Percentiles rank a stretch among this genome's conserved stretches.
Conservation (phyloP, 2,113 vertebrate genomes). For the Indicator maculatus region DNA sequence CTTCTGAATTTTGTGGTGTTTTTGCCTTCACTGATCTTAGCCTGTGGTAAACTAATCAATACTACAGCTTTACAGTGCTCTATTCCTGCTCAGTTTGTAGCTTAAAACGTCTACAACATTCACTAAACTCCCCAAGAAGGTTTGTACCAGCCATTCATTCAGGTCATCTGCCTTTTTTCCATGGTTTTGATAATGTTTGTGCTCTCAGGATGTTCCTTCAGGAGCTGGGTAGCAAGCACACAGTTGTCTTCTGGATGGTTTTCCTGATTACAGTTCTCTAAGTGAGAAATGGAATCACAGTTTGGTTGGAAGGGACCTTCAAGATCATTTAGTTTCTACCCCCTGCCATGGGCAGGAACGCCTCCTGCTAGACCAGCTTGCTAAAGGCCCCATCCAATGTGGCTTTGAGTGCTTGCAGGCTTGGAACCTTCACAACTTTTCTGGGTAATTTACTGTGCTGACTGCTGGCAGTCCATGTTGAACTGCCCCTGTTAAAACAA, state of each 20-base stretch:
- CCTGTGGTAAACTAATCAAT: neutral
- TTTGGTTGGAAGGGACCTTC: too few relatives aligned
- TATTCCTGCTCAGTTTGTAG: neutral
- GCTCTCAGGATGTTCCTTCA: neutral
- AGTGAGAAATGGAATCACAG: neutral
- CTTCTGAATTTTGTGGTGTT: neutral
- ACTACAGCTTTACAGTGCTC: neutral
- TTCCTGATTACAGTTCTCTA: neutral
- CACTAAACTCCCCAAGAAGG: neutral
- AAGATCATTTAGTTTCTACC: too few relatives aligned
- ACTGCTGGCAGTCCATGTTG: neutral
- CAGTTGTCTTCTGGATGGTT: neutral
- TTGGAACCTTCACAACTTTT: too few relatives aligned
- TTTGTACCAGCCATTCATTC: neutral
- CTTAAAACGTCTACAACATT: neutral
- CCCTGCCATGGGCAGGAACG: too few relatives aligned
- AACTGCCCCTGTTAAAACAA: neutral
- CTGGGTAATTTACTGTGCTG: neutral
- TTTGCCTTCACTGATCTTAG: neutral
- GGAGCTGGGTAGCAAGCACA: neutral
- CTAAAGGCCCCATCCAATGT: too few relatives aligned
- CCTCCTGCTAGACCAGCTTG: too few relatives aligned
- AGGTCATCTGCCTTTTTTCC: neutral
- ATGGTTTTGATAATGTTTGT: neutral
- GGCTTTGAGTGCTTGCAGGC: too few relatives aligned